Evolutionary conservation across 2,888 invertebrate genomes (phyloP), one percentile per base, ranked within the genome.

Genomic region (Cremastinae sp.): DNA sequence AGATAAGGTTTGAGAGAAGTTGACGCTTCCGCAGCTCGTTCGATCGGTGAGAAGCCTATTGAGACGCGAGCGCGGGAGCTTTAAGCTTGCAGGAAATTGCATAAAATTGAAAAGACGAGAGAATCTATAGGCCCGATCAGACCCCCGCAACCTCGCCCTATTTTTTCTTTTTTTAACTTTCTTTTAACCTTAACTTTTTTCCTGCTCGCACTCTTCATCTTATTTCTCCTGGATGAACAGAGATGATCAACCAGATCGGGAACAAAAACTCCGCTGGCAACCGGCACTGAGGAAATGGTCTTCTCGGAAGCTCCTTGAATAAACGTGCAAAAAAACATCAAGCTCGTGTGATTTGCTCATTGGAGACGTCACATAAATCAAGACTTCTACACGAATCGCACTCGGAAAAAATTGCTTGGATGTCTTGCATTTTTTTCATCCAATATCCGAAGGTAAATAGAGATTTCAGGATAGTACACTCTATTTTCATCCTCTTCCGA

Each of bases 41-140:
- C 81, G 83, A 85, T 84, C 83, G 81, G 77, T 62, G 82, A 74
- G 81, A 76, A 79, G 78, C 71, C 78, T 79, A 83, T 85, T 85
- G 84, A 85, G 84, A 84, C 82, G 2, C 28, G 78, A 69, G 71
- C 80, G 71, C 80, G 81, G 78, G 78, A 79, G 78, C 81, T 80
- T 75, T 76, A 74, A 81, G 78, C 81, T 76, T 73, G 68, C 81
- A 80, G 81, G 80, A 84, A 85, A 84, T 84, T 83, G 83, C 84
- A 80, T 84, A 82, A 84, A 84, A 85, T 85, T 84, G 81, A 79
- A 84, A 84, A 76, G 79, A 81, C 75, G 66, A 68, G 71, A 78
- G 56, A 49, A 74, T 56, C 74, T 43, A 65, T 59, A 64, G 69
- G 56, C 59, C 51, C 35, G 18, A 75, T 53, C 41, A 64, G 61